A percentile compares a stretch with the other conserved stretches of the same genome.
Conservation (phyloP, 1,140 invertebrate genomes). For the Coboldia fuscipes region DNA sequence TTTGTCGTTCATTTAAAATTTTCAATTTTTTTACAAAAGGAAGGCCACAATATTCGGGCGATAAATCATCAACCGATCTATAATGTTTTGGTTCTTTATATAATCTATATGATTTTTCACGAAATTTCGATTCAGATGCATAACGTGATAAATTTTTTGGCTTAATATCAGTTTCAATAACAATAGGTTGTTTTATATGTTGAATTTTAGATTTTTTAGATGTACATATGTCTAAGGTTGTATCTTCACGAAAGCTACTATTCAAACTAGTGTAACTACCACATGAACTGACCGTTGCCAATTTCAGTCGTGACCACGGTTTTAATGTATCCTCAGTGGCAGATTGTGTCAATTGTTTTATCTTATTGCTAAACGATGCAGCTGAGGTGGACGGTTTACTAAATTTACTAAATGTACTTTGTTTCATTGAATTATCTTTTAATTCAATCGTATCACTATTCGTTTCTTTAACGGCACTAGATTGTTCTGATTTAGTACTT, state of each 20-base stretch:
- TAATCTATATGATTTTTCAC: constrained; percentile 1
- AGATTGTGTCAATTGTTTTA: constrained; percentile 1
- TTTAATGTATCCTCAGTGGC: constrained; percentile 3
- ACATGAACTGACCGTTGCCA: constrained; percentile 15
- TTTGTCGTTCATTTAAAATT: constrained; percentile 70
- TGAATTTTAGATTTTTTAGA: neutral
- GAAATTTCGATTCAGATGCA: neutral
- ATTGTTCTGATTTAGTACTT: neutral
- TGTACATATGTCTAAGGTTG: neutral
- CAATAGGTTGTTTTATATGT: neutral
- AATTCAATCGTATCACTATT: neutral
- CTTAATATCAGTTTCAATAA: constrained; percentile 3
- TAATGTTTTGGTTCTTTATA: constrained; percentile 31
- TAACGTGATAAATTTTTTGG: constrained; percentile 1
- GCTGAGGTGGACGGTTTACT: constrained; percentile 2
- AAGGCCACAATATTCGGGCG: constrained; percentile 68
- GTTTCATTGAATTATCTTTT: constrained; percentile 1
- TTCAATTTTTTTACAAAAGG: constrained; percentile 75
- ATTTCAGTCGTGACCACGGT: constrained; percentile 20
- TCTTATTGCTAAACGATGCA: constrained; percentile 1
- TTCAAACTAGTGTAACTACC: constrained; percentile 16
- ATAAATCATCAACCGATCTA: constrained; percentile 61
- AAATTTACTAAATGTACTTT: neutral
- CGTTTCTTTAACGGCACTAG: neutral
- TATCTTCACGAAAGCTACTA: constrained; percentile 4